A percentile compares a stretch with the other conserved stretches of the same genome.
phyloP scores from a whole-genome alignment of 2,888 invertebrate genomes.

The Brenthis ino region DNA sequence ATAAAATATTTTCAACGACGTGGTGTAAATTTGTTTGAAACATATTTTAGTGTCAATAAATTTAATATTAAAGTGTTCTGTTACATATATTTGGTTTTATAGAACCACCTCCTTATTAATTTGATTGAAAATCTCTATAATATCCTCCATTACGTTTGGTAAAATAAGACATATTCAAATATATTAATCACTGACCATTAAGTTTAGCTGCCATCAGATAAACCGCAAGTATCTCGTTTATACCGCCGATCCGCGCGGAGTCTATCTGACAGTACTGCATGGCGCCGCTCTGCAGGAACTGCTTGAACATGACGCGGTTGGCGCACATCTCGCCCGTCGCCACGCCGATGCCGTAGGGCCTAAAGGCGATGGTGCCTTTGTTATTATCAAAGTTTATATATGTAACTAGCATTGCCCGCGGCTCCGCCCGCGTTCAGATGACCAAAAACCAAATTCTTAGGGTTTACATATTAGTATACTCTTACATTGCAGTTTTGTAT shows the following conservation, averaged over 20 bases:
- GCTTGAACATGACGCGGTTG: conserved; percentile 96
- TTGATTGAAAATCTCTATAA: too few relatives aligned
- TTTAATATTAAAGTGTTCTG: too few relatives aligned
- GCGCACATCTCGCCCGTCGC: conserved; percentile 97
- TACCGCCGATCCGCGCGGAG: conserved; percentile 92
- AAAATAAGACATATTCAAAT: not conserved
- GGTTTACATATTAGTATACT: too few relatives aligned
- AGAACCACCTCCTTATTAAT: too few relatives aligned
- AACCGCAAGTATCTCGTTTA: conserved; percentile 93
- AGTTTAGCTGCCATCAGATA: conserved; percentile 94
- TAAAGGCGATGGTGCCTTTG: conserved; percentile 38
- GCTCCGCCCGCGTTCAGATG: too few relatives aligned
- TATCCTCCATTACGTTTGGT: not conserved
- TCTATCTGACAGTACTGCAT: conserved; percentile 96
- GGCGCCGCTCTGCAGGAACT: conserved; percentile 90
- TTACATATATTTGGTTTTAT: too few relatives aligned
- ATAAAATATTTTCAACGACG: too few relatives aligned
- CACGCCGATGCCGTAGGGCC: conserved; percentile 90
- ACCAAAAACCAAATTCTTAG: too few relatives aligned
- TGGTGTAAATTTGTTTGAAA: too few relatives aligned
- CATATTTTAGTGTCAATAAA: too few relatives aligned
- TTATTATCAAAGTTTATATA: not conserved
- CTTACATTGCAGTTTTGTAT: too few relatives aligned
- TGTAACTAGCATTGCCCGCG: not conserved
- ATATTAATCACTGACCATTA: conserved; percentile 79